Evolutionary conservation across 2,888 invertebrate genomes (phyloP), one percentile per base, ranked within the genome.

Genomic region (Chelonus formosanus): DNA sequence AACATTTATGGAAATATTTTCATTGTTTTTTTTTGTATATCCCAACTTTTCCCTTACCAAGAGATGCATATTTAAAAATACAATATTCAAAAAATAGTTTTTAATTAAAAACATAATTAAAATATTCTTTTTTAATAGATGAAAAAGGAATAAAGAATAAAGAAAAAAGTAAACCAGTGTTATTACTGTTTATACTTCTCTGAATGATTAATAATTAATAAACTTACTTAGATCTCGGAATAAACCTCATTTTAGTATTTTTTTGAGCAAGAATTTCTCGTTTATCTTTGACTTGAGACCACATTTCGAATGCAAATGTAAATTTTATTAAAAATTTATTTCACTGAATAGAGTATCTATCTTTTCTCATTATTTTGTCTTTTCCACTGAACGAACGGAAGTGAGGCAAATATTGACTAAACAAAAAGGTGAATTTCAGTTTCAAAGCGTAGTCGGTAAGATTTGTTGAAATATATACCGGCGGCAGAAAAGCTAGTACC

Each of bases 401-500:
- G 64, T 68, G 40, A 67, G 68, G 34, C 44, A 7, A 65, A 60
- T 71, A 71, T 71, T 69, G 71, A 71, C 67, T 70, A 71, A 71
- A 71, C 70, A 50, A 54, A 54, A 63, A 63, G 45, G 47, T 7
- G 31, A 52, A 35, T 50, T 52, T 40, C 5, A 10, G n/a, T 57
- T 45, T 8, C n/a, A 58, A 36, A 10, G 20, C 35, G 3, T 48
- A 3, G 48, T 20, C 58, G 58, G 47, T 36, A 58, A 36, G 4
- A 32, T 5, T 4, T 3, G 3, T 45, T 32, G 7, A 3, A 32
- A 10, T 48, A 31, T 20, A 10, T 48, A 48, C 31, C 48, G 10
- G 31, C 48, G 1, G 48, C 48, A 48, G 48, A 48, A 48, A 4
- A 3, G 31, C 44, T n/a, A 45, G 6, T 3, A 47, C 8, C 47